Percentiles rank a stretch among this genome's conserved stretches.
Evolutionary conservation across 2,888 invertebrate species (phyloP).

Genomic region (Drosophila mulleri): DNA sequence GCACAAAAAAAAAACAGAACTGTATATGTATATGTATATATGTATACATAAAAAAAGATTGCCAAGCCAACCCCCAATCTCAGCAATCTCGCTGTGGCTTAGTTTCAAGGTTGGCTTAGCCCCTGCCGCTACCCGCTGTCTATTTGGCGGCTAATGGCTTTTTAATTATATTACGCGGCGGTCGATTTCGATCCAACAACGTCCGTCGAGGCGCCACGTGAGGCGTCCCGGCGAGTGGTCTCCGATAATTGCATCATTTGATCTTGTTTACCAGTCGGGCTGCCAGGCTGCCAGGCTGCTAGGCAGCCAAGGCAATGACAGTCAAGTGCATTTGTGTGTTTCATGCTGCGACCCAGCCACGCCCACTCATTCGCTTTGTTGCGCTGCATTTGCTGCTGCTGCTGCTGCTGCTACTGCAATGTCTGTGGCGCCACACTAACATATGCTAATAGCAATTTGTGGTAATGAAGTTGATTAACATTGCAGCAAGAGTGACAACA

Average conservation of each 20-base stretch:
- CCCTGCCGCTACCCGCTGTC: slow-evolving; percentile 25
- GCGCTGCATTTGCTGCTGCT: slow-evolving; percentile 9
- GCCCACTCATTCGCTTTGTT: slow-evolving; percentile 1
- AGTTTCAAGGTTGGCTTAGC: slow-evolving; percentile 65
- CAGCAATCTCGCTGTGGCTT: slow-evolving; percentile 2
- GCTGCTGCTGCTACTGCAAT: slow-evolving; percentile 19
- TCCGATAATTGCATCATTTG: slow-evolving; percentile 75
- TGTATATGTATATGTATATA: neutral
- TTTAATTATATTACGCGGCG: slow-evolving; percentile 77
- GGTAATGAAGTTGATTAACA: slow-evolving; percentile 82
- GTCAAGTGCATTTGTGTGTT: slow-evolving; percentile 60
- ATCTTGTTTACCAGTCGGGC: slow-evolving; percentile 54
- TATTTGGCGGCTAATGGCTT: slow-evolving; percentile 72
- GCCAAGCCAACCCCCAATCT: slow-evolving; percentile 20
- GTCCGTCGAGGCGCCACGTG: slow-evolving; percentile 14
- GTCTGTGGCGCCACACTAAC: slow-evolving; percentile 70
- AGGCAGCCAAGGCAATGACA: slow-evolving; percentile 40
- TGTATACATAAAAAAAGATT: slow-evolving; percentile 7
- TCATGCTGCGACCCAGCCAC: slow-evolving; percentile 5
- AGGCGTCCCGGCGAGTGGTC: slow-evolving; percentile 16
- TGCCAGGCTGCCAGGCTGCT: neutral
- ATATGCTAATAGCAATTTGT: slow-evolving; percentile 82
- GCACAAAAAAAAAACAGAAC: slow-evolving; percentile 4
- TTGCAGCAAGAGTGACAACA: slow-evolving; percentile 80
- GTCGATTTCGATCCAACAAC: slow-evolving; percentile 59